Percentiles rank a stretch among this genome's conserved stretches.
Evolutionary conservation across 2,888 invertebrate genomes (phyloP).

Genomic region (Tethea ocularis): DNA sequence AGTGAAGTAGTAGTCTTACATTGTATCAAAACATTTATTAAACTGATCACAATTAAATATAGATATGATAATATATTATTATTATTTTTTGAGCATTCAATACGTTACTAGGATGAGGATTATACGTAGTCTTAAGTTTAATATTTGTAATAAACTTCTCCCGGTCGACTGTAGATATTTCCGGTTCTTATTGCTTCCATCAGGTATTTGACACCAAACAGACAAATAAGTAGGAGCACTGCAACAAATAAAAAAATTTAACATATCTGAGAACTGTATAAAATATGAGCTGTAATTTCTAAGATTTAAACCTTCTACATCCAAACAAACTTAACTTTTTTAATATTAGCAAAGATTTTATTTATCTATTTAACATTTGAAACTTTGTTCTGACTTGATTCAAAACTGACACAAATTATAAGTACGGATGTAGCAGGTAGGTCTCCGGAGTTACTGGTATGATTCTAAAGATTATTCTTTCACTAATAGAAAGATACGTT

Average conservation of each 20-base stretch:
- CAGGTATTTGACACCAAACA: slow-evolving; percentile 76
- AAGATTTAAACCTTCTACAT: too few species aligned
- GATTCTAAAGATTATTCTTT: too few species aligned
- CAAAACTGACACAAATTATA: too few species aligned
- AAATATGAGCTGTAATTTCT: too few species aligned
- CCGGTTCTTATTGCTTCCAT: slow-evolving; percentile 76
- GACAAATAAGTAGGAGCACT: slow-evolving; percentile 75
- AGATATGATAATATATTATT: neutral
- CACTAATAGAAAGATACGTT: too few species aligned
- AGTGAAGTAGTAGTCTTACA: neutral
- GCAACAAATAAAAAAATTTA: slow-evolving; percentile 38
- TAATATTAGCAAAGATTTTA: too few species aligned
- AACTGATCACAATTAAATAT: neutral
- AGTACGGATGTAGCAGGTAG: too few species aligned
- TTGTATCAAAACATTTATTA: neutral
- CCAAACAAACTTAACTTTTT: too few species aligned
- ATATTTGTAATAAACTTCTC: slow-evolving; percentile 64
- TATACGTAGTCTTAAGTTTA: slow-evolving; percentile 36
- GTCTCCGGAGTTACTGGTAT: too few species aligned
- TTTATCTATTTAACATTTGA: too few species aligned
- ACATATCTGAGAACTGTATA: too few species aligned
- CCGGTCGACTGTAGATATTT: slow-evolving; percentile 72
- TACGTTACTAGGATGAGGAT: neutral
- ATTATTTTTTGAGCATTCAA: neutral
- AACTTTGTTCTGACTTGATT: too few species aligned